Percentiles rank a stretch among this genome's conserved stretches.
Evolutionary conservation across 2,797 vertebrate species (phyloP).

Genomic region (Tadarida brasiliensis): DNA sequence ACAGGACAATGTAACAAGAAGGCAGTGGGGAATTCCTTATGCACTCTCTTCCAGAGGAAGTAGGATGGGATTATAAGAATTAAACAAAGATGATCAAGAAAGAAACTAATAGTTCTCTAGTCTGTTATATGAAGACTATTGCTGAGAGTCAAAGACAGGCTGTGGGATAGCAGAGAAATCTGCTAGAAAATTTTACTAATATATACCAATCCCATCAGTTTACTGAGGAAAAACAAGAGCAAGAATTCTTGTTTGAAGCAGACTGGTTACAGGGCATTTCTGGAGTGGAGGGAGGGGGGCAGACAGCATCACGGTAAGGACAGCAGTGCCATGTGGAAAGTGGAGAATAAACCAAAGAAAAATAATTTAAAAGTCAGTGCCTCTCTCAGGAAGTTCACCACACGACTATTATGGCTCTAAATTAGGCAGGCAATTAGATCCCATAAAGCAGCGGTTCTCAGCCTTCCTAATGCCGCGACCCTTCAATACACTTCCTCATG

Average conservation of each 20-base stretch:
- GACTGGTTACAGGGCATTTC: not conserved
- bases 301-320: not conserved
- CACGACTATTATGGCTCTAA: not conserved
- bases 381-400: not conserved
- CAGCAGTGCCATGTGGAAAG: not conserved
- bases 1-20: constrained; percentile 5
- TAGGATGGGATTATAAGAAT: not conserved
- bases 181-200: not conserved
- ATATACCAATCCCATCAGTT: not conserved
- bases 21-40: not conserved
- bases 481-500: too few species aligned
- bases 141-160: not conserved
- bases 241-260: not conserved
- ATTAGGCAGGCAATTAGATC: not conserved
- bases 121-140: not conserved
- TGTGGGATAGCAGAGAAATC: not conserved
- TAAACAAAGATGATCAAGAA: not conserved
- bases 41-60: not conserved
- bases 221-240: not conserved
- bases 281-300: not conserved
- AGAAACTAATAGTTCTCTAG: not conserved
- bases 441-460: too few species aligned
- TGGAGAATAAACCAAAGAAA: not conserved
- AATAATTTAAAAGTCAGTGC: not conserved
- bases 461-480: too few species aligned